Conservation (phyloP, 2,113 vertebrate genomes). For the Chinchilla lanigera region DNA sequence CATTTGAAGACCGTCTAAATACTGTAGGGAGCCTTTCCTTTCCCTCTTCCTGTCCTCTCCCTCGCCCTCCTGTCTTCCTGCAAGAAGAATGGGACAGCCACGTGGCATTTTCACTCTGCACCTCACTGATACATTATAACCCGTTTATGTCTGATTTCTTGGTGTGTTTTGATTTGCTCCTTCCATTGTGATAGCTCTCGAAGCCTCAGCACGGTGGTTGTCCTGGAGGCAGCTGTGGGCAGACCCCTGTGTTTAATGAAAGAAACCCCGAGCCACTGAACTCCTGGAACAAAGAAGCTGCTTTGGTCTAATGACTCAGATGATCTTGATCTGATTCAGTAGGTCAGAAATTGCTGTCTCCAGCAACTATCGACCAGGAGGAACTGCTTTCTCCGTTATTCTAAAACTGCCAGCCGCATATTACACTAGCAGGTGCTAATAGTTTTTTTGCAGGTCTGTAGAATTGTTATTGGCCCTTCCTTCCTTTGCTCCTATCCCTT, state of each 20-base stretch:
- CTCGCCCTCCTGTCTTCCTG: conserved; percentile 38
- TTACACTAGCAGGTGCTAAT: conserved; percentile 64
- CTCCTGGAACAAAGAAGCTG: conserved; percentile 48
- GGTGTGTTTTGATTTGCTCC: conserved; percentile 27
- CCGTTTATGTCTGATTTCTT: conserved; percentile 63
- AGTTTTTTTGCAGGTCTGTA: conserved; percentile 65
- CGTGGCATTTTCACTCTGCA: conserved; percentile 1
- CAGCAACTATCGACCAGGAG: conserved; percentile 74
- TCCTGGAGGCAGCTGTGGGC: conserved; percentile 61
- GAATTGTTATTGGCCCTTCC: conserved; percentile 67
- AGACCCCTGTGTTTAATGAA: conserved; percentile 49
- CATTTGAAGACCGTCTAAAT: conserved; percentile 79
- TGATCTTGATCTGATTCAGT: conserved; percentile 77
- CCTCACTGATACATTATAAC: conserved; percentile 51
- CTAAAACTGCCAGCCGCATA: conserved; percentile 59
- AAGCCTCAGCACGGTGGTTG: neutral
- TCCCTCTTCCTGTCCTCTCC: neutral
- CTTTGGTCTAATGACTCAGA: conserved; percentile 63
- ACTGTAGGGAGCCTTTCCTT: conserved; percentile 48
- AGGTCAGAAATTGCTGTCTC: conserved; percentile 74
- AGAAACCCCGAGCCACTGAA: neutral
- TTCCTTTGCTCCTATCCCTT: conserved; percentile 37
- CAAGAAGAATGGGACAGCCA: conserved; percentile 13
- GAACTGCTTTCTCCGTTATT: conserved; percentile 72
- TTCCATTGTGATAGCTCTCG: conserved; percentile 5